Percentiles rank a stretch among this genome's conserved stretches.
Conservation (phyloP, 1,140 invertebrate genomes). For the Pseudoatta argentina region DNA sequence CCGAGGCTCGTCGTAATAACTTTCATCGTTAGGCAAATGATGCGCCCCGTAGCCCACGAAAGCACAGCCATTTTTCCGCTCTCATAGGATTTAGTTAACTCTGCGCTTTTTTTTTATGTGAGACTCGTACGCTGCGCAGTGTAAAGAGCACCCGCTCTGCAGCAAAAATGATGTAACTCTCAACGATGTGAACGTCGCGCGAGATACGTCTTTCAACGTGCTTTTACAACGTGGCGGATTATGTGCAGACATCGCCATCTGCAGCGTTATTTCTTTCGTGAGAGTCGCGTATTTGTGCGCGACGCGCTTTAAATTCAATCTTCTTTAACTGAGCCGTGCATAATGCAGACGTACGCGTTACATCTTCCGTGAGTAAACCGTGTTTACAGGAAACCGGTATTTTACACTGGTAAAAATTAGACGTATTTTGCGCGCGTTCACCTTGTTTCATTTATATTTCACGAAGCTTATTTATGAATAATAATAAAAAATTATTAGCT, state of each 20-base stretch:
- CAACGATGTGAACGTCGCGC: slow-evolving; percentile 15
- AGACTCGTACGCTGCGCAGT: neutral
- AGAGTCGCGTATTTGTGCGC: slow-evolving; percentile 23
- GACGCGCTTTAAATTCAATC: slow-evolving; percentile 56
- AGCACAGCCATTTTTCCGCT: slow-evolving; percentile 14
- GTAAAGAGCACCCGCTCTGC: slow-evolving; percentile 11
- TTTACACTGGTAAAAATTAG: slow-evolving; percentile 21
- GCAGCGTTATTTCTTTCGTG: slow-evolving; percentile 32
- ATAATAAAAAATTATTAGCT: neutral
- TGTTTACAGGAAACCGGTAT: neutral
- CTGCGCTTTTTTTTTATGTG: neutral
- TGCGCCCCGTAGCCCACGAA: neutral
- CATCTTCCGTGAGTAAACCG: slow-evolving; percentile 5
- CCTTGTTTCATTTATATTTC: neutral
- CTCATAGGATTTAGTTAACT: slow-evolving; percentile 30
- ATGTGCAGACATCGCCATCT: slow-evolving; percentile 12
- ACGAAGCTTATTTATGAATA: neutral
- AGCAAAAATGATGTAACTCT: slow-evolving; percentile 30
- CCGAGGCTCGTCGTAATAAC: slow-evolving; percentile 37
- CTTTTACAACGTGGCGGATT: slow-evolving; percentile 48
- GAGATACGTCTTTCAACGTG: slow-evolving; percentile 20
- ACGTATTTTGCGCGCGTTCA: neutral
- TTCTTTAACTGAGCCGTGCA: slow-evolving; percentile 40
- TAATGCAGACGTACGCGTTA: slow-evolving; percentile 9
- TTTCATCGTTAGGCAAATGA: slow-evolving; percentile 48